Percentiles rank a stretch among this genome's conserved stretches.
Evolutionary conservation across 2,888 invertebrate genomes (phyloP).

Genomic region (Drosophila macrospina): DNA sequence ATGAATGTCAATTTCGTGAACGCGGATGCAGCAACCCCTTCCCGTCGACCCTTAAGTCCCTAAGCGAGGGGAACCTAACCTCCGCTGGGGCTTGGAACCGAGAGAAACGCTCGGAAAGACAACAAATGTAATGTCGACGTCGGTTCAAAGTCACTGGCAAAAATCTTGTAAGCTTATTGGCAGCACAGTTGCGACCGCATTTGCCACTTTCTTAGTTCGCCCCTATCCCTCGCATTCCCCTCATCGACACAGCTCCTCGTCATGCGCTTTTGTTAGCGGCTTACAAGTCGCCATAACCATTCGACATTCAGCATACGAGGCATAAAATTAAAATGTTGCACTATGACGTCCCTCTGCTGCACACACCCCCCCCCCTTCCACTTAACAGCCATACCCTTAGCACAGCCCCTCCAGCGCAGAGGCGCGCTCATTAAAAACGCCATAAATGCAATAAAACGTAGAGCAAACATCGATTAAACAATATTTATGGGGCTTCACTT

Average conservation of each 20-base stretch:
- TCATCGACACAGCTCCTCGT: background rate
- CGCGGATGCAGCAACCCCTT: background rate
- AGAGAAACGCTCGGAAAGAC: slow-evolving; percentile 13
- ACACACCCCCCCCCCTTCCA: background rate
- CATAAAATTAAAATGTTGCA: slow-evolving; percentile 84
- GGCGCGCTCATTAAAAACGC: slow-evolving; percentile 85
- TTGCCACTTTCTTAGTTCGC: slow-evolving; percentile 37
- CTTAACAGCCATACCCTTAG: too few species aligned
- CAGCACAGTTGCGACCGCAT: slow-evolving; percentile 52
- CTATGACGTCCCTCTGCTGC: slow-evolving; percentile 18
- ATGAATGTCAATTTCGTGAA: slow-evolving; percentile 76
- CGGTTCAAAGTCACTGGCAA: slow-evolving; percentile 83
- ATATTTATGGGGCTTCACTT: slow-evolving; percentile 85
- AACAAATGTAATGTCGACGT: background rate
- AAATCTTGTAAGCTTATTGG: slow-evolving; percentile 75
- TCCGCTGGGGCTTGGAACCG: background rate
- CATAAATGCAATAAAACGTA: slow-evolving; percentile 86
- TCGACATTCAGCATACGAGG: slow-evolving; percentile 41
- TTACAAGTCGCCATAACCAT: slow-evolving; percentile 58
- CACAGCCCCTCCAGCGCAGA: slow-evolving; percentile 33
- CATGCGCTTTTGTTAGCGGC: slow-evolving; percentile 49
- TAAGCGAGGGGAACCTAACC: background rate
- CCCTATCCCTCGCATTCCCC: background rate
- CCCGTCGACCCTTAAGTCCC: background rate
- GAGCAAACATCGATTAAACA: slow-evolving; percentile 86